Evolutionary conservation across 2,888 invertebrate species (phyloP), one percentile per base, ranked within the genome.

Genomic region (Ichneumon xanthorius): DNA sequence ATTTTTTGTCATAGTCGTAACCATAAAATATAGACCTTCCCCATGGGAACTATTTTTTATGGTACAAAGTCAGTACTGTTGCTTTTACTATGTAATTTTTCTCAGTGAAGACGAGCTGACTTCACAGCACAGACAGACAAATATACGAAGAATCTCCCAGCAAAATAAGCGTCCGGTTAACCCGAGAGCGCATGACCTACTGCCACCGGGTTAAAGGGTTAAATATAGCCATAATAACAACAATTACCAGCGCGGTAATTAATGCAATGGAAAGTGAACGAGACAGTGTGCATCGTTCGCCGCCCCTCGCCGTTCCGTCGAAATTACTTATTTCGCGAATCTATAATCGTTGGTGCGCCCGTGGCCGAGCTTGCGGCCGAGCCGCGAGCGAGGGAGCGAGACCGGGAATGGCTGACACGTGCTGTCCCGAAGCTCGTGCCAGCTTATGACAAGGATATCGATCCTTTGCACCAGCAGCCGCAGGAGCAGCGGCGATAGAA

Each of bases 381-480:
- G 26, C n/a, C 26, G 58, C 22, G 73, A 61, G 63, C n/a, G 30
- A 37, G 65, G 11, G 50, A 50, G 63, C 30, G 30, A 50, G 65
- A 76, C 14, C 22, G 53, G 72, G 75, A 79, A 88, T 87, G 85
- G 84, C 87, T 87, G 89, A 89, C 88, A 88, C 89, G 87, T 87
- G 88, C 82, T 88, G 90, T 90, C 87, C 86, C 86, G 88, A 88
- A 86, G 86, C 87, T 87, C 88, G 85, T 87, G 87, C 84, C 82
- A 86, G 87, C 87, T 89, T 89, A 90, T 90, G 89, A 89, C 87
- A 87, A 86, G 88, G 86, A 82, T 90, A 90, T 90, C 88, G 90
- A 90, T 90, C 87, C 88, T 65, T 75, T 70, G 78, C 65, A 77
- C 73, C 50, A 48, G 55, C 63, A 72, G 53, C 63, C 22, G 65